Percentiles rank a stretch among this genome's conserved stretches.
Evolutionary conservation across 2,113 vertebrate species (phyloP).

Genomic region (Anolis sagrei): DNA sequence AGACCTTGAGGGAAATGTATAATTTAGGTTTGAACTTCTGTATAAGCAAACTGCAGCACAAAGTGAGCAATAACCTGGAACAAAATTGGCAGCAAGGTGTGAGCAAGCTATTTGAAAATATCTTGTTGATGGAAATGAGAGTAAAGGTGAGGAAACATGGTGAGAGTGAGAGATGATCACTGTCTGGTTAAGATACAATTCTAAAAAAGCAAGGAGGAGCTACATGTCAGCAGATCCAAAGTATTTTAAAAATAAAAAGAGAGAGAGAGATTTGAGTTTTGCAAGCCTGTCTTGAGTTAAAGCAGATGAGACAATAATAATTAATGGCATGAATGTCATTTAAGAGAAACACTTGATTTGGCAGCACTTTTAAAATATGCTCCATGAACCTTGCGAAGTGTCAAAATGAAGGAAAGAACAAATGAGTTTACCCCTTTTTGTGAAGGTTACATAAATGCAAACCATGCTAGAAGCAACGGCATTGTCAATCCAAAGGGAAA

Average conservation of each 20-base stretch:
- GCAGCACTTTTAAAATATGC: constrained; percentile 52
- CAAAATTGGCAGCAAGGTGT: not conserved
- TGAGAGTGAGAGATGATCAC: not conserved
- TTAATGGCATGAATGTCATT: constrained; percentile 39
- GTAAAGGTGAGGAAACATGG: not conserved
- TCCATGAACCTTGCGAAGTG: constrained; percentile 37
- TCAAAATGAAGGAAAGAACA: constrained; percentile 47
- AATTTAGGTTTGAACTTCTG: not conserved
- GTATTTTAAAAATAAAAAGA: not conserved
- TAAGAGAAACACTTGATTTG: constrained; percentile 34
- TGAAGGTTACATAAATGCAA: constrained; percentile 22
- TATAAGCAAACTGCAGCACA: not conserved
- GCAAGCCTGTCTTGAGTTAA: constrained; percentile 49
- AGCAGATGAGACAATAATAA: constrained; percentile 46
- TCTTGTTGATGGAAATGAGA: not conserved
- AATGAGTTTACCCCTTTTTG: constrained; percentile 31
- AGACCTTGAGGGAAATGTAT: constrained; percentile 7
- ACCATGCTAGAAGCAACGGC: constrained; percentile 7
- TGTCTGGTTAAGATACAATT: not conserved
- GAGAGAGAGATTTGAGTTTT: no score
- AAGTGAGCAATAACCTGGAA: not conserved
- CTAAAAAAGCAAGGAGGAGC: not conserved
- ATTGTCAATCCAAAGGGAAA: constrained; percentile 19
- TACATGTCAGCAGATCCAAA: not conserved
- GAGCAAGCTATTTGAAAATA: not conserved